Base-by-base conservation (phyloP, 1,140 invertebrate genomes). In the Zaprionus ornatus region DNA sequence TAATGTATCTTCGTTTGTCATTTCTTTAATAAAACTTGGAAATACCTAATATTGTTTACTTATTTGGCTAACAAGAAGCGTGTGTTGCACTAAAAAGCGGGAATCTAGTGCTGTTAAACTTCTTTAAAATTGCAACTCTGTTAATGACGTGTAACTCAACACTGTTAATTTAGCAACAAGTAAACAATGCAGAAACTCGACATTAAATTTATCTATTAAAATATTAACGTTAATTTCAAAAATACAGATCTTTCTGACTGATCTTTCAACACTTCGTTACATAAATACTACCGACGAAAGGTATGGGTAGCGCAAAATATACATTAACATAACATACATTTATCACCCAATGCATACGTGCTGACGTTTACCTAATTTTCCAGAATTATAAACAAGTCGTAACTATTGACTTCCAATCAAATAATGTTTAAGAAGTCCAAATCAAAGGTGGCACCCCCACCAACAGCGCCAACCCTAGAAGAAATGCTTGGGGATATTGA, bases 351-450 rank as follows among this genome's bases (percentile, higher is more conserved):
- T 21, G 17, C 35, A 23, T 4, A 27, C 2, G 19, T 45, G 81
- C 56, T 77, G 78, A 85, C 82, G 78, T 77, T 75, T 56, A 35
- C 17, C 17, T 52, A 42, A 2, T 4, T 48, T 78, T 42, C 4
- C 29, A 61, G 67, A 9, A 61, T n/a, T 25, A 17, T 37, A 45
- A 25, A 5, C 9, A 59, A 70, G 19, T 1, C 23, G 13, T 2
- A 23, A 54, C 15, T 19, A n/a, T 17, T 7, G 40, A 72, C 12
- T n/a, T n/a, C 2, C 1, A 12, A 23, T 29, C 45, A 91, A 15
- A 29, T 37, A 45, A 91, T 91, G 90, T 91, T 91, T 21, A 91
- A 79, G 52, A 91, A 79, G 61, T 67, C 83, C 1, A 91, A 90
- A 60, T 73, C 81, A 21, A 76, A 88, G 66, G 55, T 69, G 3